Evolutionary conservation across 2,888 invertebrate species (phyloP).

Genomic region (Xanthia togata): DNA sequence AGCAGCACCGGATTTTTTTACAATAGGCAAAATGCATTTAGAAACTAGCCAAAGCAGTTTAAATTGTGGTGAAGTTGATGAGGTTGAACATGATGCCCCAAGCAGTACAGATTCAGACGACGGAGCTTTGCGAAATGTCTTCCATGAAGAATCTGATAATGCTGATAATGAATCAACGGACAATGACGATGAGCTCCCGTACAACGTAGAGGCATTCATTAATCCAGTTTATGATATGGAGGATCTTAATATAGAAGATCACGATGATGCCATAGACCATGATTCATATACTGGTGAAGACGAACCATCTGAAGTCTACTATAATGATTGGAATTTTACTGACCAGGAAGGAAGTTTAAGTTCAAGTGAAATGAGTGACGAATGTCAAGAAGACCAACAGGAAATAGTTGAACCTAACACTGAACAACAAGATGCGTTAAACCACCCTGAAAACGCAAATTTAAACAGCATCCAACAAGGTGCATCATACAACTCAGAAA

Average conservation of each 20-base stretch:
- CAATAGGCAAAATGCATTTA: constrained; percentile 20
- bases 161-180: constrained; percentile 15
- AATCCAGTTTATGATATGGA: neutral
- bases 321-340: neutral
- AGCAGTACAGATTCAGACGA: constrained; percentile 3
- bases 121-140: neutral
- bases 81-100: constrained; percentile 2
- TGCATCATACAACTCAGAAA: neutral
- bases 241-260: neutral
- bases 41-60: neutral
- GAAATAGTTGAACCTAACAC: neutral
- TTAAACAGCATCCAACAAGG: neutral
- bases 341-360: neutral
- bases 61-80: too few relatives aligned
- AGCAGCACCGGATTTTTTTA: neutral
- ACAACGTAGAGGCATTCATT: neutral
- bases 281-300: neutral
- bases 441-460: neutral
- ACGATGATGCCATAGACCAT: neutral
- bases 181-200: neutral
- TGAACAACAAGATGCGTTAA: neutral
- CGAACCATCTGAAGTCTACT: neutral
- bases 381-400: neutral
- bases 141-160: neutral
- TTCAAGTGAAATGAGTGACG: constrained; percentile 6